Percentiles rank a stretch among this genome's conserved stretches.
These are phyloP conservation scores for Scolanthus callimorphus DNA, from an alignment of 92 coral and sea anemone genomes.

Conservation along the genomic window DNA sequence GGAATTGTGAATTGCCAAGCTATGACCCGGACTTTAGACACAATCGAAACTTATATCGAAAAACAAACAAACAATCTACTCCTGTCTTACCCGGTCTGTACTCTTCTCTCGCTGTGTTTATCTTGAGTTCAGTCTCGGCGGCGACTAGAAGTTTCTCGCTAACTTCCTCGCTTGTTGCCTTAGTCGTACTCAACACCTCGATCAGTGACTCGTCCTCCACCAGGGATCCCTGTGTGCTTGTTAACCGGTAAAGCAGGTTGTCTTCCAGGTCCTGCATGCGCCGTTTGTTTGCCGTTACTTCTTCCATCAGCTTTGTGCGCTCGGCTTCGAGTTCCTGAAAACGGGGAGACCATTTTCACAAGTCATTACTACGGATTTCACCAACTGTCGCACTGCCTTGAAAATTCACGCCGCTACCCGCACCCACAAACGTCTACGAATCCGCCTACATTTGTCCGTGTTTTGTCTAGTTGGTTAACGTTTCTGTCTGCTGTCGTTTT, in stretches of 20 bases:
- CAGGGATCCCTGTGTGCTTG: slow-evolving; percentile 98
- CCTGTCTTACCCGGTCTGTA: slow-evolving; percentile 91
- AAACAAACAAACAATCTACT: too few relatives aligned
- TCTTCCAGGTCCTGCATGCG: slow-evolving; percentile 98
- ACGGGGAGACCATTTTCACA: too few relatives aligned
- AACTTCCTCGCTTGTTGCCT: slow-evolving; percentile 94
- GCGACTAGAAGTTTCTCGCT: slow-evolving; percentile 95
- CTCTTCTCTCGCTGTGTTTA: slow-evolving; percentile 94
- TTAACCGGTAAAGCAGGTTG: slow-evolving; percentile 83
- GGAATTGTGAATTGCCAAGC: too few relatives aligned
- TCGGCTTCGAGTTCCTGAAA: slow-evolving; percentile 99
- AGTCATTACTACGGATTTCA: too few relatives aligned
- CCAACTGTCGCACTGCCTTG: too few relatives aligned
- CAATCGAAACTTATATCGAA: too few relatives aligned
- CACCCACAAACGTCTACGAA: too few relatives aligned
- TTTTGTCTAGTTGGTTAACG: too few relatives aligned
- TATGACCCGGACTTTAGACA: too few relatives aligned
- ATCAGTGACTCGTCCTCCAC: slow-evolving; percentile 98
- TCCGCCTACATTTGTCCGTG: too few relatives aligned
- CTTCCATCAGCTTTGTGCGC: slow-evolving; percentile 97
- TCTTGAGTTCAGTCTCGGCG: slow-evolving; percentile 97
- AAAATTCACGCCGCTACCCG: too few relatives aligned
- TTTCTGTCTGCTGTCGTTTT: too few relatives aligned
- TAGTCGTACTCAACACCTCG: slow-evolving; percentile 90
- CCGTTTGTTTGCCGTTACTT: slow-evolving; percentile 97